Evolutionary conservation across 2,888 invertebrate genomes (phyloP), one percentile per base, ranked within the genome.

Genomic region (Lamproptera curius): DNA sequence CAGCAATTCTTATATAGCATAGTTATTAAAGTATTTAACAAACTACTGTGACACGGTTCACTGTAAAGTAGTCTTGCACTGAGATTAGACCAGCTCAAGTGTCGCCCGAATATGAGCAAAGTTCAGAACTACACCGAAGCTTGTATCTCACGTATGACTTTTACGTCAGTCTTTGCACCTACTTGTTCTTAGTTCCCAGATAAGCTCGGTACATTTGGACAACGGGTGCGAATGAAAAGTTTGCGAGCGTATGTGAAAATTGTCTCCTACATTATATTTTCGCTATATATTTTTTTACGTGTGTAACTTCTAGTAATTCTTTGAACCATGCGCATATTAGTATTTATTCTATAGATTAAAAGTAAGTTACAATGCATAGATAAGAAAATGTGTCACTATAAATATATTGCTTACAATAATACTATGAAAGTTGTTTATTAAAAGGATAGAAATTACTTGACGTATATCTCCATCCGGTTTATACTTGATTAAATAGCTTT

Each of bases 61-160:
- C 16, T 16, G 37, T n/a, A 41, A 15, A 15, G 26, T 15, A 41
- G 26, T n/a, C 31, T 26, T 16, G 16, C 37, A 11, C 38, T 16
- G 13, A 42, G 47, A 47, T 42, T 42, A 47, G 42, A 42, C 31
- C 15, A 42, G 47, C 36, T 42, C 47, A 47, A 42, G 42, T 42
- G 42, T 47, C 42, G 23, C 34, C 33, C 8, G 42, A 33, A 41
- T 46, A 41, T 31, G 46, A 46, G 41, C 40, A 41, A 47, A 47
- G 42, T 47, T 47, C 37, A 49, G 46, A 54, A 54, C 46, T 54
- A 51, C 49, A 49, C 42, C 47, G 51, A 33, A 51, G 53, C 52
- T 51, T 53, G 42, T 42, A 42, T 50, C 53, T 54, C 57, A 56
- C 58, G 61, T 62, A 58, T 59, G 55, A 57, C 52, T 62, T 62